A percentile compares a stretch with the other conserved stretches of the same genome.
phyloP scores from a whole-genome alignment of 1,140 invertebrate species.

The Aphaenogaster floridana region DNA sequence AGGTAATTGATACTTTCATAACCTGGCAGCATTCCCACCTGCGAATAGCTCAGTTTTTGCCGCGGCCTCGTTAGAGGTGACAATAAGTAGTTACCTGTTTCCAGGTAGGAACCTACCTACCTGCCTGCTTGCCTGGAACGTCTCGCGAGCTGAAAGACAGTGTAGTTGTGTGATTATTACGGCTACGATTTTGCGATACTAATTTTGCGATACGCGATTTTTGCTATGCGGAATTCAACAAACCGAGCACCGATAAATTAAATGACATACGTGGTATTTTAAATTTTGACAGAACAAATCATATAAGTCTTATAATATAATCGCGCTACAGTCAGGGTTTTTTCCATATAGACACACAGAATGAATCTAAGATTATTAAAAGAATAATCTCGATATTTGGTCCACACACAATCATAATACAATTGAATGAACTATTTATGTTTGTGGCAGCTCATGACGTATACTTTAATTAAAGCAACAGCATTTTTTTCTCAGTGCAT shows the following conservation, averaged over 20 bases:
- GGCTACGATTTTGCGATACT: slow-evolving; percentile 34
- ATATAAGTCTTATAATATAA: background rate
- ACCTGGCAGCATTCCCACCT: slow-evolving; percentile 84
- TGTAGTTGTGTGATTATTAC: slow-evolving; percentile 54
- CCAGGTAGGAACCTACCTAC: slow-evolving; percentile 79
- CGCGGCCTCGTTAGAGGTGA: slow-evolving; percentile 84
- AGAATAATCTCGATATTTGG: no score
- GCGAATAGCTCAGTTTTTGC: slow-evolving; percentile 82
- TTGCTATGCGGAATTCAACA: slow-evolving; percentile 23
- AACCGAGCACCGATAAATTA: slow-evolving; percentile 23
- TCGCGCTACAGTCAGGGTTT: background rate
- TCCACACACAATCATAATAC: no score
- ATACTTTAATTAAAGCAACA: no score
- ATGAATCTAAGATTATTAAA: no score
- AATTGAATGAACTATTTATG: no score
- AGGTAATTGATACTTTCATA: slow-evolving; percentile 86
- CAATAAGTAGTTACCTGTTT: slow-evolving; percentile 85
- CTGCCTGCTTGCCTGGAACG: slow-evolving; percentile 60
- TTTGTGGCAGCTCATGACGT: no score
- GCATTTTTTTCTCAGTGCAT: no score
- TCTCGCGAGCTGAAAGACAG: slow-evolving; percentile 54
- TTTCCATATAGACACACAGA: background rate
- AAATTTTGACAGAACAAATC: slow-evolving; percentile 2
- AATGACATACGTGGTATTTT: slow-evolving; percentile 15
- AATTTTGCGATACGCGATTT: background rate